Evolutionary conservation across 2,797 vertebrate species (phyloP).

Genomic region (Enteromius argenteus): DNA sequence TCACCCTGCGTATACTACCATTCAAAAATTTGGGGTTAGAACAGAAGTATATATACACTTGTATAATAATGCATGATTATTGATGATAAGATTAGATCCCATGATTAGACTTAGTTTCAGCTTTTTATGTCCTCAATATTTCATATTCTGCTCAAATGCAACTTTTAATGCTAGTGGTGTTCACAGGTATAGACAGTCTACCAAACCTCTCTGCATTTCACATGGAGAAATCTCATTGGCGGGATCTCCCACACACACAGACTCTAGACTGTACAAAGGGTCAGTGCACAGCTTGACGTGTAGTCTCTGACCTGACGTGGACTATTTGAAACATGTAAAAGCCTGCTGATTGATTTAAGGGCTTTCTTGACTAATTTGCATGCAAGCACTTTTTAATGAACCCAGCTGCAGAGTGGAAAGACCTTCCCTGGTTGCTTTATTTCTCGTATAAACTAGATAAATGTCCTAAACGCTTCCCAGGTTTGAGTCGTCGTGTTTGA

Average conservation of each 20-base stretch:
- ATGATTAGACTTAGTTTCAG: background rate
- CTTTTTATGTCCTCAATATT: background rate
- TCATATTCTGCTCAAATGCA: background rate
- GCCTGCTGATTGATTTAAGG: slow-evolving; percentile 26
- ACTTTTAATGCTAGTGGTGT: slow-evolving; percentile 15
- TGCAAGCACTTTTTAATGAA: background rate
- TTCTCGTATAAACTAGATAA: slow-evolving; percentile 5
- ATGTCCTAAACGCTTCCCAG: background rate
- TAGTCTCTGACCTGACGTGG: slow-evolving; percentile 4
- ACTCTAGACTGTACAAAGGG: slow-evolving; percentile 1
- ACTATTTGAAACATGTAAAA: background rate
- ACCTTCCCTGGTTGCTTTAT: slow-evolving; percentile 8
- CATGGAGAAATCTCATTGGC: slow-evolving; percentile 12
- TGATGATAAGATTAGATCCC: too few relatives aligned
- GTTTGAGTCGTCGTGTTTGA: background rate
- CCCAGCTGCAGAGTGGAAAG: slow-evolving; percentile 13
- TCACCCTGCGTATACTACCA: background rate
- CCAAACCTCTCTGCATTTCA: background rate
- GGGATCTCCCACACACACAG: background rate
- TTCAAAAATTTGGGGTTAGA: background rate
- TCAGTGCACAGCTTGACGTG: slow-evolving; percentile 27
- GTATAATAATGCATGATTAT: background rate
- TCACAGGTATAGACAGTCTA: slow-evolving; percentile 13
- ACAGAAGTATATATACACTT: background rate
- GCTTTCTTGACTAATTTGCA: slow-evolving; percentile 28